A percentile compares a stretch with the other conserved stretches of the same genome.
phyloP scores from a whole-genome alignment of 2,113 vertebrate genomes.

The Pseudolaguvia tuberculata region DNA sequence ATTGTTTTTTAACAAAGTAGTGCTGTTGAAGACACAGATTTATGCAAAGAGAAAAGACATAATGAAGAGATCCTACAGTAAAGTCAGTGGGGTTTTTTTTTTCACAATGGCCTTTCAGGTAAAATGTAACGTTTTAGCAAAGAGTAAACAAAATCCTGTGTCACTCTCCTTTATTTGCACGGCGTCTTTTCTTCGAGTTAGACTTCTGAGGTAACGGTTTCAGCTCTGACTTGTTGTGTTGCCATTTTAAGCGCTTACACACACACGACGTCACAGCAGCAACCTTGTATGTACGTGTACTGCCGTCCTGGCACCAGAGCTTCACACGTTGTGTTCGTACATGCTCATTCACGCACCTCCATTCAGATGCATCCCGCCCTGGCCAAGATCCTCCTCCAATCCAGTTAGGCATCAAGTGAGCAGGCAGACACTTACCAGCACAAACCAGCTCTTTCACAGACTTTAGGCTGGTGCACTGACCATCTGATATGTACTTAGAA shows the following conservation, averaged over 20 bases:
- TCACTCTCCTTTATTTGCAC: conserved; percentile 70
- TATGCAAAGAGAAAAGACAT: background rate
- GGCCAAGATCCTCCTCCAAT: conserved; percentile 88
- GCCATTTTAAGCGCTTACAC: conserved; percentile 86
- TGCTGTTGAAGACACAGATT: background rate
- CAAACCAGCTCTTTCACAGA: conserved; percentile 94
- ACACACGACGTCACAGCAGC: conserved; percentile 90
- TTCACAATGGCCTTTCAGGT: conserved; percentile 9
- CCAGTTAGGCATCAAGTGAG: conserved; percentile 91
- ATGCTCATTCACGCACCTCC: conserved; percentile 91
- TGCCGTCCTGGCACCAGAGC: conserved; percentile 87
- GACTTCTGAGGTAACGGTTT: conserved; percentile 69
- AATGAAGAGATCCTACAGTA: conserved; percentile 25
- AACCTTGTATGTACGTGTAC: conserved; percentile 89
- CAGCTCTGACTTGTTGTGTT: conserved; percentile 86
- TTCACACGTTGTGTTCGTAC: conserved; percentile 86
- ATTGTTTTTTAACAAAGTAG: background rate
- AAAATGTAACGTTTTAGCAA: background rate
- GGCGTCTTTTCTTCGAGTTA: conserved; percentile 70
- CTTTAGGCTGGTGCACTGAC: conserved; percentile 88
- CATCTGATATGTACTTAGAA: conserved; percentile 93
- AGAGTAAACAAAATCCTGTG: background rate
- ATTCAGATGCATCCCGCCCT: conserved; percentile 80
- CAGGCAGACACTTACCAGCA: conserved; percentile 87
- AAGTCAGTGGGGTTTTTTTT: background rate